Conservation (phyloP, 2,797 vertebrate species). For the Remorina albescens region DNA sequence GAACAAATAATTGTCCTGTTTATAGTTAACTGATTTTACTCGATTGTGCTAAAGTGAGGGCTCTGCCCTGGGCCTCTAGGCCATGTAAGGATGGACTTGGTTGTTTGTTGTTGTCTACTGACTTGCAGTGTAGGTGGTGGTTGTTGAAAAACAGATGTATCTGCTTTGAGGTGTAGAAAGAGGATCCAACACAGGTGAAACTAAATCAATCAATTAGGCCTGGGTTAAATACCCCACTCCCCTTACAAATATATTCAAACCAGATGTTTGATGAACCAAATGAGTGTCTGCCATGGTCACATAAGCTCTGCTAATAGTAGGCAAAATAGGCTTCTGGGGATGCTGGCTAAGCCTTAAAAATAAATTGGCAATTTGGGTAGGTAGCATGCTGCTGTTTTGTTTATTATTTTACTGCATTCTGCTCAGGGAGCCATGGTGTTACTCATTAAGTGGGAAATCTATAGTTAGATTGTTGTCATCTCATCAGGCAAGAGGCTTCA, state of each 20-base stretch:
- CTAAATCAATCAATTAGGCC: neutral
- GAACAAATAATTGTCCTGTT: neutral
- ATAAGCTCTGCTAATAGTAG: neutral
- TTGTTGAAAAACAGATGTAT: too few species aligned
- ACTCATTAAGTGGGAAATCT: neutral
- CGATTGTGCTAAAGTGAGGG: neutral
- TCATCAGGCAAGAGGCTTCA: constrained; percentile 40
- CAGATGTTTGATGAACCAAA: constrained; percentile 4
- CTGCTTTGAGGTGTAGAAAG: neutral
- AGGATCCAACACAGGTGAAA: neutral
- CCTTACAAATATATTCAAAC: neutral
- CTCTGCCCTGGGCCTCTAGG: neutral
- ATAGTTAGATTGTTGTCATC: neutral
- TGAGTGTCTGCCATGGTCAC: neutral
- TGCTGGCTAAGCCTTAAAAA: neutral
- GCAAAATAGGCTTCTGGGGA: neutral
- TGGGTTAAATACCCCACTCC: neutral
- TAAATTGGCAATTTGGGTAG: neutral
- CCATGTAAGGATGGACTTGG: neutral
- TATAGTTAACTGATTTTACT: neutral
- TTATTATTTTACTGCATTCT: neutral
- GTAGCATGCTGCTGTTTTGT: neutral
- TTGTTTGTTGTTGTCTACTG: neutral
- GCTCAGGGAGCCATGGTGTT: neutral
- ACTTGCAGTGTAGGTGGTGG: neutral